Evolutionary conservation across 1,140 invertebrate genomes (phyloP).

Genomic region (Schlechtendalia chinensis): DNA sequence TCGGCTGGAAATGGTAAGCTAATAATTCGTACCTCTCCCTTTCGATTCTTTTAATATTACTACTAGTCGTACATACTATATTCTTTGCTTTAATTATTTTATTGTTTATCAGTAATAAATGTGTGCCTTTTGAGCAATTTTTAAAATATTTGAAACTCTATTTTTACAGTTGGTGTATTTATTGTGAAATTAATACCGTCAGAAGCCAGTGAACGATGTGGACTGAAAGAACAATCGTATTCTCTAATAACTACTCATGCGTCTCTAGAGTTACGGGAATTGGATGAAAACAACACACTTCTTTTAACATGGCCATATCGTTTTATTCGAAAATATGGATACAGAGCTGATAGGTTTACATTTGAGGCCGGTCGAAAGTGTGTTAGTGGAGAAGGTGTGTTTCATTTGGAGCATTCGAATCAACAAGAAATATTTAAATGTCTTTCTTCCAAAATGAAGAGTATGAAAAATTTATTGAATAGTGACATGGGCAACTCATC

Average conservation of each 20-base stretch:
- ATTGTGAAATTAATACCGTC: slow-evolving; percentile 74
- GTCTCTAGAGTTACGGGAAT: slow-evolving; percentile 70
- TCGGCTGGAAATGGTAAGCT: slow-evolving; percentile 68
- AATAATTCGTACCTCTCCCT: not conserved
- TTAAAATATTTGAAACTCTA: not conserved
- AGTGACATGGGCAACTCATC: slow-evolving; percentile 63
- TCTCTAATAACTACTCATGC: slow-evolving; percentile 70
- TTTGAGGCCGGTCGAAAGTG: slow-evolving; percentile 90
- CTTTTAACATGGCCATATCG: slow-evolving; percentile 83
- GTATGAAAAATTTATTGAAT: slow-evolving; percentile 75
- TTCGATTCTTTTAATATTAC: too few relatives aligned
- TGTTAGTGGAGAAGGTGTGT: slow-evolving; percentile 79
- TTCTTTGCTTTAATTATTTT: too few relatives aligned
- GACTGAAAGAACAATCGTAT: slow-evolving; percentile 69
- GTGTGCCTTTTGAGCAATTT: not conserved
- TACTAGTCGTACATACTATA: too few relatives aligned
- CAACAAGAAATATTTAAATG: slow-evolving; percentile 76
- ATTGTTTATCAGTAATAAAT: too few relatives aligned
- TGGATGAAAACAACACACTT: slow-evolving; percentile 62
- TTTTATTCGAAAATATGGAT: slow-evolving; percentile 80
- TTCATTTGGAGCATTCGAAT: slow-evolving; percentile 74
- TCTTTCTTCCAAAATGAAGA: slow-evolving; percentile 76
- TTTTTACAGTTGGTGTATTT: slow-evolving; percentile 62
- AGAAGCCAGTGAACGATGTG: slow-evolving; percentile 73
- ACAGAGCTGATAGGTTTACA: slow-evolving; percentile 76